phyloP scores from a whole-genome alignment of 2,113 vertebrate species.

The Rhinopomastus cyanomelas region DNA sequence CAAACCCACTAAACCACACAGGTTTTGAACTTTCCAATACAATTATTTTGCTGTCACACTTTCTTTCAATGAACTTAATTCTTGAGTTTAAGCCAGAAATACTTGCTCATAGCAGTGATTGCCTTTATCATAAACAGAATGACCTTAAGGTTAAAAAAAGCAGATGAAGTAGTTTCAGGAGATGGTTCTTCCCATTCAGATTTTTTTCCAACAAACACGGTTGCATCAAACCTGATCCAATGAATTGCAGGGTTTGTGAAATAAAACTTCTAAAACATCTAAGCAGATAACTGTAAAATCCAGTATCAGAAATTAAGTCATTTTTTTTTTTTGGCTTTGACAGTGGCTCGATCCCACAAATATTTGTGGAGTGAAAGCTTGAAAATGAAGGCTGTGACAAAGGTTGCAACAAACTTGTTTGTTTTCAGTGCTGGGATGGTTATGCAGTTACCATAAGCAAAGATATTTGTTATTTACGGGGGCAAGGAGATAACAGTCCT shows the following conservation, averaged over 20 bases:
- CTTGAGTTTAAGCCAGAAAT: too few species aligned
- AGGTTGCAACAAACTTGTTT: not conserved
- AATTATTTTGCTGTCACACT: not conserved
- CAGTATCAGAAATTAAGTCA: not conserved
- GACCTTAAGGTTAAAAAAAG: not conserved
- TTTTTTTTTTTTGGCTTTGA: not conserved
- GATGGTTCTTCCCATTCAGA: not conserved
- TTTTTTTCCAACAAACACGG: not conserved
- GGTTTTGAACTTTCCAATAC: not conserved
- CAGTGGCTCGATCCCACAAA: not conserved
- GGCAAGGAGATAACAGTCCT: not conserved
- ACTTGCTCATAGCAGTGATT: not conserved
- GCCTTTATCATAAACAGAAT: not conserved
- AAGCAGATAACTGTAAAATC: not conserved
- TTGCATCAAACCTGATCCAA: not conserved
- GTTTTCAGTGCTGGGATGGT: not conserved
- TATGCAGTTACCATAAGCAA: not conserved
- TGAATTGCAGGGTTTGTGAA: not conserved
- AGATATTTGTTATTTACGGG: not conserved
- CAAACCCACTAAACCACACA: not conserved
- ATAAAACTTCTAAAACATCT: not conserved
- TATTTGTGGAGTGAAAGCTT: not conserved
- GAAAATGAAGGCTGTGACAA: not conserved
- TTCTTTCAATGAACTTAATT: not conserved
- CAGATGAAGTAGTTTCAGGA: not conserved